phyloP scores from a whole-genome alignment of 2,797 vertebrate species.

The Brachyalestes nurse region DNA sequence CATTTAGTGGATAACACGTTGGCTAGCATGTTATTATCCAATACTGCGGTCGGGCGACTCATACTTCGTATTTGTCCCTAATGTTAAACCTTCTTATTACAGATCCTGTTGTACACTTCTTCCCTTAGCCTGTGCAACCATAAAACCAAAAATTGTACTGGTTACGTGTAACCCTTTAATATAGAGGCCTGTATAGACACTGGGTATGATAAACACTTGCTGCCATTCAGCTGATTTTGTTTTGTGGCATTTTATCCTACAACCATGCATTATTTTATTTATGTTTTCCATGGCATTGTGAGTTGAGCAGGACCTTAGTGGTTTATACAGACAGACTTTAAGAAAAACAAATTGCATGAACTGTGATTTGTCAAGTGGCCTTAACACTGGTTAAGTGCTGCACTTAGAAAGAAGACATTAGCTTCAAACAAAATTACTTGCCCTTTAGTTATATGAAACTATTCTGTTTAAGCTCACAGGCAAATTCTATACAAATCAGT shows the following conservation, averaged over 20 bases:
- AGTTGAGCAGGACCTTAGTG: constrained; percentile 49
- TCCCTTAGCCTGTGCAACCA: constrained; percentile 78
- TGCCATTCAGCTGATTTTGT: constrained; percentile 73
- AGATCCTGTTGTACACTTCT: constrained; percentile 79
- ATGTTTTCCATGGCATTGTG: constrained; percentile 62
- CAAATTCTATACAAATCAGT: background rate
- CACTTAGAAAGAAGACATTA: background rate
- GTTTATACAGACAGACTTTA: background rate
- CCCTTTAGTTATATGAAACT: background rate
- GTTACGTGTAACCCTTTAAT: constrained; percentile 83
- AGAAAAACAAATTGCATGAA: background rate
- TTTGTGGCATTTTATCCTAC: constrained; percentile 76
- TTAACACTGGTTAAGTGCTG: background rate
- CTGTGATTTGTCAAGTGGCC: background rate
- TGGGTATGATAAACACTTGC: constrained; percentile 76
- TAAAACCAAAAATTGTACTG: constrained; percentile 82
- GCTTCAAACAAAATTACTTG: background rate
- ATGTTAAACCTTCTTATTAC: constrained; percentile 82
- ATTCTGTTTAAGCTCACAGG: background rate
- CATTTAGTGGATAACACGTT: constrained; percentile 68
- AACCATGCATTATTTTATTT: constrained; percentile 66
- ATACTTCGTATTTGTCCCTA: constrained; percentile 81
- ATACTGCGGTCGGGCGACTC: constrained; percentile 76
- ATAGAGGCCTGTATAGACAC: constrained; percentile 69
- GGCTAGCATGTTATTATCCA: constrained; percentile 80